These are phyloP conservation scores for Pemphredon lugubris DNA, from an alignment of 2,888 invertebrate genomes.

Conservation along the genomic window DNA sequence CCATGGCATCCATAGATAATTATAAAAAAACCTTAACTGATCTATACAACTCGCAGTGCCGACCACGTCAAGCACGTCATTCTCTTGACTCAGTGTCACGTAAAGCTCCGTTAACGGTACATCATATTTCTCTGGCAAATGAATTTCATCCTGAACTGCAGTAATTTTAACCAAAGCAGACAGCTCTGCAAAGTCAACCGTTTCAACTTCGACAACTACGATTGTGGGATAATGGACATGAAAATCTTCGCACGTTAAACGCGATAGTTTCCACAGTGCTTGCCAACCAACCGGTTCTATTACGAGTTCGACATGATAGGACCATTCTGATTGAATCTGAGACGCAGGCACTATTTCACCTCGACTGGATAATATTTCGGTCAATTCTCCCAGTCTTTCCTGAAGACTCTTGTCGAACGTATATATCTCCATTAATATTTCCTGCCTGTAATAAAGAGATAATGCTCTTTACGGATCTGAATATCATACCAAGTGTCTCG, in stretches of 20 bases:
- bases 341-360: slow-evolving; percentile 81
- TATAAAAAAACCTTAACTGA: slow-evolving; percentile 86
- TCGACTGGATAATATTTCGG: slow-evolving; percentile 81
- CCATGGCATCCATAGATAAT: slow-evolving; percentile 88
- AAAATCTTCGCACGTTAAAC: slow-evolving; percentile 85
- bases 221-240: slow-evolving; percentile 86
- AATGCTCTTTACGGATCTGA: too few species aligned
- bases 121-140: slow-evolving; percentile 84
- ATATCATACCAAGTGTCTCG: too few species aligned
- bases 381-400: slow-evolving; percentile 83
- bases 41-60: slow-evolving; percentile 86
- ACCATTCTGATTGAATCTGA: slow-evolving; percentile 83
- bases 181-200: slow-evolving; percentile 83
- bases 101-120: slow-evolving; percentile 85
- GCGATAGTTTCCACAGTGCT: slow-evolving; percentile 87
- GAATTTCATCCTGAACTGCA: slow-evolving; percentile 86
- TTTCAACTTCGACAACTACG: slow-evolving; percentile 84
- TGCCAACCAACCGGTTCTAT: slow-evolving; percentile 87
- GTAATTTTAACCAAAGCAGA: slow-evolving; percentile 84
- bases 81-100: slow-evolving; percentile 85
- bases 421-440: slow-evolving; percentile 82
- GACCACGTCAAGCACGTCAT: slow-evolving; percentile 83
- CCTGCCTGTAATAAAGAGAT: slow-evolving; percentile 1
- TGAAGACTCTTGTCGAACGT: slow-evolving; percentile 84
- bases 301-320: slow-evolving; percentile 83